A percentile compares a stretch with the other conserved stretches of the same genome.
phyloP scores from a whole-genome alignment of 92 coral and sea anemone species.

The Phenganax subtilis region DNA sequence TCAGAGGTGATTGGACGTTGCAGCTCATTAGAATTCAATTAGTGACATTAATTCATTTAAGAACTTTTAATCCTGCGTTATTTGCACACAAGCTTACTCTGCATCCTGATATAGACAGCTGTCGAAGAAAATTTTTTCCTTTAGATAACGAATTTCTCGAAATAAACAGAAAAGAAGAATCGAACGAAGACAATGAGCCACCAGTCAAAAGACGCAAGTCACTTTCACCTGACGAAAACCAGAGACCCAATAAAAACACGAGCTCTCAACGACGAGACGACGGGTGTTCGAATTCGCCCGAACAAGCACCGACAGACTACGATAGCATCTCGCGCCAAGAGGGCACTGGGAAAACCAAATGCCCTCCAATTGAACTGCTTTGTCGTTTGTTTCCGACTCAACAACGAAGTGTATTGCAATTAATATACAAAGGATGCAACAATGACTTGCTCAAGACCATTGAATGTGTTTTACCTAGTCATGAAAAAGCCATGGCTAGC shows the following conservation, averaged over 20 bases:
- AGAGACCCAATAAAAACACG: constrained; percentile 8
- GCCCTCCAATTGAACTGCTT: constrained; percentile 71
- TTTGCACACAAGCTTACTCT: neutral
- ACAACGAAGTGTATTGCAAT: constrained; percentile 81
- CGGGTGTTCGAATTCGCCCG: constrained; percentile 41
- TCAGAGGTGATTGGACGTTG: neutral
- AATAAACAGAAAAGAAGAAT: constrained; percentile 2
- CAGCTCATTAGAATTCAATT: neutral
- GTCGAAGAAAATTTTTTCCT: neutral
- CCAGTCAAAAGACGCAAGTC: constrained; percentile 1
- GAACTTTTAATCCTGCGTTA: constrained; percentile 1
- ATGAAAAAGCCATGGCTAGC: constrained; percentile 75
- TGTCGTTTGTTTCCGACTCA: constrained; percentile 88
- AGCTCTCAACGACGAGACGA: constrained; percentile 34
- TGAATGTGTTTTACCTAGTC: constrained; percentile 92
- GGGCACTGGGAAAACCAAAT: constrained; percentile 19
- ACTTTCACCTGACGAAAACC: neutral
- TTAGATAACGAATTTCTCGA: neutral
- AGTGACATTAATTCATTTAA: constrained; percentile 2
- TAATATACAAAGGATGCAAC: constrained; percentile 88
- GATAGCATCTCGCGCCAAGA: neutral
- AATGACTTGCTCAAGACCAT: constrained; percentile 77
- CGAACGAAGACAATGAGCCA: constrained; percentile 4
- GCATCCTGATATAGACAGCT: neutral
- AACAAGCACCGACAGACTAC: constrained; percentile 37